Evolutionary conservation across 2,888 invertebrate species (phyloP).

Genomic region (Cheilosia scutellata): DNA sequence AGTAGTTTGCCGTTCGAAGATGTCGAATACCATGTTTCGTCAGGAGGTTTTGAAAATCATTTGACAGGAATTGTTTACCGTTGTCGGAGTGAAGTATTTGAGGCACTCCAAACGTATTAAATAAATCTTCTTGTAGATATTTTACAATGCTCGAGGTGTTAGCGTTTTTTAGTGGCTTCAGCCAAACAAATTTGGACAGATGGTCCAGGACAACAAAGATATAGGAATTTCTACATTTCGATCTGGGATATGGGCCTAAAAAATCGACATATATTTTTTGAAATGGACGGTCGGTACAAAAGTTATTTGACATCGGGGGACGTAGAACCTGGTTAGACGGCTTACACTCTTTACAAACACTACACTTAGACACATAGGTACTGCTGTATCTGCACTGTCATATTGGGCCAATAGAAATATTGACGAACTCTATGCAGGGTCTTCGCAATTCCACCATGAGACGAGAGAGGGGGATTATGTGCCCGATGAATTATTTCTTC

Average conservation of each 20-base stretch:
- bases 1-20: not conserved
- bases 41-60: not conserved
- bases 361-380: too few relatives aligned
- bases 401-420: slow-evolving; percentile 18
- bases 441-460: slow-evolving; percentile 48
- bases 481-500: slow-evolving; percentile 15
- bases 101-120: too few relatives aligned
- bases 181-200: not conserved
- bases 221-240: not conserved
- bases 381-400: too few relatives aligned
- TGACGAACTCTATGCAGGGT: slow-evolving; percentile 21
- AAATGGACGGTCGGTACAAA: not conserved
- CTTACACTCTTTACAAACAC: not conserved
- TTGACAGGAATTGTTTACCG: not conserved
- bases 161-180: not conserved
- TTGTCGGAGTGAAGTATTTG: not conserved
- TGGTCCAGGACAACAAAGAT: not conserved
- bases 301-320: not conserved
- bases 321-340: not conserved
- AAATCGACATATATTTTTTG: not conserved
- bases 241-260: slow-evolving; percentile 15
- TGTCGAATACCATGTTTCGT: too few relatives aligned
- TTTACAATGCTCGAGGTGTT: not conserved
- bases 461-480: slow-evolving; percentile 29
- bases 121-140: too few relatives aligned